Percentiles rank a stretch among this genome's conserved stretches.
These are phyloP conservation scores for Semotilus atromaculatus DNA, from an alignment of 2,797 vertebrate species.

Conservation along the genomic window DNA sequence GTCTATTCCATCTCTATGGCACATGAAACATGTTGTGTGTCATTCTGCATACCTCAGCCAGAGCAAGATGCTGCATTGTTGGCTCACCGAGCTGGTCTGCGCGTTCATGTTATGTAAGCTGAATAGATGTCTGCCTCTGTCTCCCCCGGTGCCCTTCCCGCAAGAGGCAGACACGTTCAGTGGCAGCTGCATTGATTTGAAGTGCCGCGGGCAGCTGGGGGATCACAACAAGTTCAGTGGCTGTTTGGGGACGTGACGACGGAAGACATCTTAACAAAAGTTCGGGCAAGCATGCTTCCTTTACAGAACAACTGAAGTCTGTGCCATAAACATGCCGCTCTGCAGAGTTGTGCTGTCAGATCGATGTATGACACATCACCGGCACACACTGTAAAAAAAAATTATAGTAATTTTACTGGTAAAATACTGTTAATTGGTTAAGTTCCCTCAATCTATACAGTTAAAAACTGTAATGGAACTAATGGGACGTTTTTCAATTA, in stretches of 20 bases:
- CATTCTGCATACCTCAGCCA: neutral
- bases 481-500: too few species aligned
- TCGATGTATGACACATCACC: too few species aligned
- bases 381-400: too few species aligned
- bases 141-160: slow-evolving; percentile 21
- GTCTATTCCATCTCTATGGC: neutral
- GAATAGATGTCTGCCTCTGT: slow-evolving; percentile 20
- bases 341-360: too few species aligned
- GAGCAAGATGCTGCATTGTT: neutral
- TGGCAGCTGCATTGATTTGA: slow-evolving; percentile 51
- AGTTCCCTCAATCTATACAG: neutral
- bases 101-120: slow-evolving; percentile 27
- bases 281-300: neutral
- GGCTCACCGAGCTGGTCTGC: slow-evolving; percentile 7
- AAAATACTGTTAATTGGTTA: neutral
- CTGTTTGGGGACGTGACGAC: slow-evolving; percentile 4
- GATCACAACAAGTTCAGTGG: slow-evolving; percentile 25
- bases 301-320: neutral
- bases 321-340: neutral
- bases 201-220: slow-evolving; percentile 12
- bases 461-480: neutral
- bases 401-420: too few species aligned
- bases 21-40: slow-evolving; percentile 20
- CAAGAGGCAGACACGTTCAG: slow-evolving; percentile 38
- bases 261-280: neutral